phyloP scores from a whole-genome alignment of 2,797 vertebrate species.

The Cyprinodon diabolis region DNA sequence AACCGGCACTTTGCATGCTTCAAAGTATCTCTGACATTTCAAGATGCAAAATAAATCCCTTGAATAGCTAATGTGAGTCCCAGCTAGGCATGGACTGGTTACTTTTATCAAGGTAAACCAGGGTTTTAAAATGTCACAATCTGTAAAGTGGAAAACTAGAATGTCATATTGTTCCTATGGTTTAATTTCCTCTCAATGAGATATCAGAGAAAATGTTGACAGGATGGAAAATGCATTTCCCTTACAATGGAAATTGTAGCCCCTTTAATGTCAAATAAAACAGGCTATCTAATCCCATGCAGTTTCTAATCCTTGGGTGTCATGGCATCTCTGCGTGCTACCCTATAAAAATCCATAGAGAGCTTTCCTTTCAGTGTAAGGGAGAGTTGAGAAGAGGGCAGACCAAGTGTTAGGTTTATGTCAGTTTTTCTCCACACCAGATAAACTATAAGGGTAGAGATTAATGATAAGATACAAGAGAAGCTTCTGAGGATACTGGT shows the following conservation, averaged over 20 bases:
- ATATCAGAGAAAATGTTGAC: background rate
- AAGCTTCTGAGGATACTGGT: no score
- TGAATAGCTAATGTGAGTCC: background rate
- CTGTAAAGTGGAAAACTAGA: background rate
- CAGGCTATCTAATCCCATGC: background rate
- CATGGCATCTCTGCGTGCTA: background rate
- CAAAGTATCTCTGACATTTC: conserved; percentile 15
- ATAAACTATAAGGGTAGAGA: background rate
- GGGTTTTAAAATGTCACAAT: background rate
- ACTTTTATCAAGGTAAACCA: background rate
- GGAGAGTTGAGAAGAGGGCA: background rate
- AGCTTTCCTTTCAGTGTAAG: background rate
- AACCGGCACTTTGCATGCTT: conserved; percentile 34
- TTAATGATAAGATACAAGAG: background rate
- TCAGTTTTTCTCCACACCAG: background rate
- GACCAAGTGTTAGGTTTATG: background rate
- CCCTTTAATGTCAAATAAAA: background rate
- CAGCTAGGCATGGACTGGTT: background rate
- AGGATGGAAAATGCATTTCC: background rate
- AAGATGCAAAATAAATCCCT: background rate
- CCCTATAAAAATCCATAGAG: background rate
- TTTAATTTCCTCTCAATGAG: background rate
- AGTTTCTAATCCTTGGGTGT: background rate
- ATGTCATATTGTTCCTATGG: background rate
- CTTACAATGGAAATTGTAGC: background rate